Base-by-base conservation (phyloP, 2,113 vertebrate genomes). In the Lampris megalopsis region DNA sequence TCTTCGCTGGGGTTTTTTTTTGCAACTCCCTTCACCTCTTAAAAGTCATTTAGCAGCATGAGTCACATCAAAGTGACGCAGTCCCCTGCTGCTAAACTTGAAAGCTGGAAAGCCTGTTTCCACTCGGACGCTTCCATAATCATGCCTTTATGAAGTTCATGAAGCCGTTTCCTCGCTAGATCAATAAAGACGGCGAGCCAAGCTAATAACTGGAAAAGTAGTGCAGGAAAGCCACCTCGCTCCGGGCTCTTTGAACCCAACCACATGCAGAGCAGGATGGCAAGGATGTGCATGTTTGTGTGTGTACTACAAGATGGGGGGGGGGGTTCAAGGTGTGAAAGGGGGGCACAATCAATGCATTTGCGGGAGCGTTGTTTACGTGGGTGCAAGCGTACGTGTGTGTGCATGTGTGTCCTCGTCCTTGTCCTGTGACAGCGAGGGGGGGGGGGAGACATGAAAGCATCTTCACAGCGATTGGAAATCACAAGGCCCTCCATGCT, bases 11-110 rank as follows among this genome's bases (percentile, higher is more conserved):
- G 68, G 81, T 63, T 81, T 73, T 65, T 63, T 81, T 73, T 65
- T 73, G 64, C 64, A 60, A 84, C 84, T 73, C 73, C 58, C 71
- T 79, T 79, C 69, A 66, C 77, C 85, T 85, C 79, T 87, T 75
- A 61, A 63, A 77, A 84, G 79, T 83, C 78, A 84, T 86, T 87
- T 84, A 84, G 86, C 84, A 77, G 84, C 79, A 13, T 79, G 80
- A 88, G 84, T 84, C 81, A 87, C 89, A 91, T 88, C 84, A 90
- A 90, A 91, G 91, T 84, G 38, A 64, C 53, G 36, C 8, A 80
- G 80, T 81, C 82, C 77, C 91, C 87, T 56, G 83, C 88, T 83
- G 88, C 58, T 87, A 64, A 86, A 85, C 72, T 87, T 87, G 86
- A 86, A 86, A 82, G 71, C 68, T 83, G 84, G 80, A 60, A 71